Conservation (phyloP, 2,888 invertebrate genomes). For the Belgica antarctica region DNA sequence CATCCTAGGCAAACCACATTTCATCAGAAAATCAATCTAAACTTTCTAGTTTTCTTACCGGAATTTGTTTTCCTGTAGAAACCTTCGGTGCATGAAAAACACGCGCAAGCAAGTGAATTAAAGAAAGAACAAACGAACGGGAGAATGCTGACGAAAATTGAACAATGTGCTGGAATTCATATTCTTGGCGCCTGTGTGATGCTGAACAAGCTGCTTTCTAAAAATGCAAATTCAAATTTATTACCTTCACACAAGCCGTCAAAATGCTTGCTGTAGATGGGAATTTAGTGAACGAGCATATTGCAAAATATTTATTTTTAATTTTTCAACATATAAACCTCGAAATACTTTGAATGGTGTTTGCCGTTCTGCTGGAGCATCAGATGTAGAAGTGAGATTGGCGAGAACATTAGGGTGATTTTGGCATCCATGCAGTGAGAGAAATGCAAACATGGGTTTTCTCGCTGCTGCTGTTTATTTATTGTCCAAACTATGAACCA, state of each 20-base stretch:
- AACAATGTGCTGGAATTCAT: neutral
- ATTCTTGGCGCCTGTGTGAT: neutral
- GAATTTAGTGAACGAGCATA: conserved; percentile 29
- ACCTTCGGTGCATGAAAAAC: no score
- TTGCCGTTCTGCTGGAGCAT: conserved; percentile 6
- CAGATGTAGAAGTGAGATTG: neutral
- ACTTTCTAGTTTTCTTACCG: no score
- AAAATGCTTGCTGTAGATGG: neutral
- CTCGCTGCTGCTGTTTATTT: conserved; percentile 40
- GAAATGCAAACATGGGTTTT: conserved; percentile 34
- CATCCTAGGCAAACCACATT: no score
- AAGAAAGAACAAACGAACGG: neutral
- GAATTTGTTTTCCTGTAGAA: no score
- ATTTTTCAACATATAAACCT: conserved; percentile 27
- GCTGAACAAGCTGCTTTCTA: conserved; percentile 25
- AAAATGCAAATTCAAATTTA: conserved; percentile 44
- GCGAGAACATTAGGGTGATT: conserved; percentile 17
- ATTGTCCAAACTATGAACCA: conserved; percentile 41
- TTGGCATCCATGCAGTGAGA: neutral
- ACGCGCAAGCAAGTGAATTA: neutral
- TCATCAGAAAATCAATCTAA: no score
- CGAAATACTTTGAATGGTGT: conserved; percentile 4
- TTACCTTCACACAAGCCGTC: conserved; percentile 35
- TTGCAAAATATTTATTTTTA: conserved; percentile 44
- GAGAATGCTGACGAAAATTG: neutral